Percentiles rank a stretch among this genome's conserved stretches.
Evolutionary conservation across 2,113 vertebrate genomes (phyloP).

Genomic region (Laticauda colubrina): DNA sequence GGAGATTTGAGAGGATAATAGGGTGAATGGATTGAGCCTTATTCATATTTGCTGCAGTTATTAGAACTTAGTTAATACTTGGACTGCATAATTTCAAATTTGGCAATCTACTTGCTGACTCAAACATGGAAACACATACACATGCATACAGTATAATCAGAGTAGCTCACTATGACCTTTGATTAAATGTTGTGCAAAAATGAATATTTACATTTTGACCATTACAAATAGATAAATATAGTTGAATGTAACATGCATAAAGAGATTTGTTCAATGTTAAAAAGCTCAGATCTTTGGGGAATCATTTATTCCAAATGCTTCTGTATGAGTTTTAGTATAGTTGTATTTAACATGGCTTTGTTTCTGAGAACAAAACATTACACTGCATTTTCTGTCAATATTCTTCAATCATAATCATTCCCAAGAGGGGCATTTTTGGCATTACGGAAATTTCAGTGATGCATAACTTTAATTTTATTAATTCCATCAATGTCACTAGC

Average conservation of each 20-base stretch:
- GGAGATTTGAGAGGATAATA: not conserved
- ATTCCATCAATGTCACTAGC: constrained; percentile 52
- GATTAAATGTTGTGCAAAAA: not conserved
- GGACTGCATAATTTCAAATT: not conserved
- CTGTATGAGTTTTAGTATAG: not conserved
- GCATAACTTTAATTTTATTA: constrained; percentile 33
- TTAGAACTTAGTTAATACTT: not conserved
- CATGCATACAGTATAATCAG: not conserved
- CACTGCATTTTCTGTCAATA: not conserved
- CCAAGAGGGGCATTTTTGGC: constrained; percentile 7
- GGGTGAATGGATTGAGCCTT: not conserved
- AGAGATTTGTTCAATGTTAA: not conserved
- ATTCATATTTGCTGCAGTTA: not conserved
- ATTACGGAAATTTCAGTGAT: constrained; percentile 43
- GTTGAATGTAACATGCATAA: not conserved
- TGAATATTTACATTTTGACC: not conserved
- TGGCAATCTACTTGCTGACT: not conserved
- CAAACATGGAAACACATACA: not conserved
- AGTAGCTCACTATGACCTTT: not conserved
- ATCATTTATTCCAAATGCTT: not conserved
- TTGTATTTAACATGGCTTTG: not conserved
- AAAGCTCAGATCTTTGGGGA: not conserved
- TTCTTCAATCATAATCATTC: not conserved
- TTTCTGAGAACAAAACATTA: not conserved
- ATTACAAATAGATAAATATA: not conserved